Evolutionary conservation across 2,888 invertebrate species (phyloP).

Genomic region (Venustoraphidia nigricollis): DNA sequence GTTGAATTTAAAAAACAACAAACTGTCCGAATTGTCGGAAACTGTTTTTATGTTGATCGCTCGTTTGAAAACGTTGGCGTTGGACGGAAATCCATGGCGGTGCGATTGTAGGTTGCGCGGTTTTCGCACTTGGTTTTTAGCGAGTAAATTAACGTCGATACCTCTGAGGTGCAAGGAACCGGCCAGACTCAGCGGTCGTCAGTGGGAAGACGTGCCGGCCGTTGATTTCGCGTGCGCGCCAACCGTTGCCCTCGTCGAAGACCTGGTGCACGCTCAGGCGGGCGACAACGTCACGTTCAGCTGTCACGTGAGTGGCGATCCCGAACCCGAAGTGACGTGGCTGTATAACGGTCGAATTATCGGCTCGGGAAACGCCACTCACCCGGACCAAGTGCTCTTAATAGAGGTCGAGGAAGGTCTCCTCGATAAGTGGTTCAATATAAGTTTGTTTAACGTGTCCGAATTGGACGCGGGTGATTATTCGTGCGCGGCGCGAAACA

Average conservation of each 20-base stretch:
- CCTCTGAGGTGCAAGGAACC: constrained; percentile 62
- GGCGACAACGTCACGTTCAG: constrained; percentile 70
- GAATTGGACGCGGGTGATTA: constrained; percentile 74
- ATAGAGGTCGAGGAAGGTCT: constrained; percentile 30
- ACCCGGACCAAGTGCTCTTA: constrained; percentile 24
- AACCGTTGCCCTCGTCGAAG: constrained; percentile 36
- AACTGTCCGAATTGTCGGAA: constrained; percentile 51
- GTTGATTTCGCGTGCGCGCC: constrained; percentile 74
- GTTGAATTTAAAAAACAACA: constrained; percentile 68
- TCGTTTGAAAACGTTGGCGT: constrained; percentile 61
- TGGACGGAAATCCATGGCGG: constrained; percentile 79
- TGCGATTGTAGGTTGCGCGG: constrained; percentile 78
- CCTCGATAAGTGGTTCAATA: constrained; percentile 52
- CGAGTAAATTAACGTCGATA: constrained; percentile 60
- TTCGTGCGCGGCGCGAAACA: constrained; percentile 62
- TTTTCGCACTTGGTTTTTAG: constrained; percentile 71
- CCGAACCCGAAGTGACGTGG: constrained; percentile 72
- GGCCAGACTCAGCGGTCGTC: constrained; percentile 45
- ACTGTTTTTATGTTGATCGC: constrained; percentile 54
- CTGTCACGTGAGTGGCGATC: constrained; percentile 69
- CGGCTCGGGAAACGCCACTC: constrained; percentile 34
- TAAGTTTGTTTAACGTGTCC: constrained; percentile 69
- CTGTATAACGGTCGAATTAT: constrained; percentile 56
- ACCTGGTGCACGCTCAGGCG: constrained; percentile 51
- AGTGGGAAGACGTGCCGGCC: constrained; percentile 62